Conservation (phyloP, 2,888 invertebrate genomes). For the Sesamia inferens region DNA sequence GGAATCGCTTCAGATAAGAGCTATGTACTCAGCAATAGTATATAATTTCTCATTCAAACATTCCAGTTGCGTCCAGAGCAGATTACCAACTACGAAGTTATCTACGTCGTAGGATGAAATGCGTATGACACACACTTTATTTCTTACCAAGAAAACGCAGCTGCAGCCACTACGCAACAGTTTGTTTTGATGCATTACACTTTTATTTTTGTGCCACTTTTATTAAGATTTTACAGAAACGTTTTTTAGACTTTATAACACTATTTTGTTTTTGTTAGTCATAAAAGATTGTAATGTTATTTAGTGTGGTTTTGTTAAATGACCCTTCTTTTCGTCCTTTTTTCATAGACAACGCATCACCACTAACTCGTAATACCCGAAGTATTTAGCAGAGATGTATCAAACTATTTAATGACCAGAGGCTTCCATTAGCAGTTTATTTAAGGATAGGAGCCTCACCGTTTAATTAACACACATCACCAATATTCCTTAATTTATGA, state of each 20-base stretch:
- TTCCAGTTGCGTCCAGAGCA: conserved; percentile 17
- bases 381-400: not conserved
- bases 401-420: not conserved
- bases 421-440: not conserved
- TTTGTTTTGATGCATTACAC: conserved; percentile 47
- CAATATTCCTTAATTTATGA: not conserved
- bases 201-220: conserved; percentile 16
- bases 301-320: not conserved
- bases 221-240: not conserved
- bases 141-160: conserved; percentile 30
- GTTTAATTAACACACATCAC: too few relatives aligned
- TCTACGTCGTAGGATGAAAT: conserved; percentile 37
- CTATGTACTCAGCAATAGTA: not conserved
- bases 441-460: not conserved
- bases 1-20: conserved; percentile 6
- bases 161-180: conserved; percentile 25
- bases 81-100: conserved; percentile 23
- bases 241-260: not conserved
- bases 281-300: not conserved
- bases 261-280: not conserved
- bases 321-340: too few relatives aligned
- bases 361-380: not conserved
- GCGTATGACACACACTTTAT: conserved; percentile 57
- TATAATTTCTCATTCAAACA: conserved; percentile 31
- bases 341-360: not conserved